Percentiles rank a stretch among this genome's conserved stretches.
Evolutionary conservation across 1,140 invertebrate genomes (phyloP).

Genomic region (Rhizoglyphus robini): DNA sequence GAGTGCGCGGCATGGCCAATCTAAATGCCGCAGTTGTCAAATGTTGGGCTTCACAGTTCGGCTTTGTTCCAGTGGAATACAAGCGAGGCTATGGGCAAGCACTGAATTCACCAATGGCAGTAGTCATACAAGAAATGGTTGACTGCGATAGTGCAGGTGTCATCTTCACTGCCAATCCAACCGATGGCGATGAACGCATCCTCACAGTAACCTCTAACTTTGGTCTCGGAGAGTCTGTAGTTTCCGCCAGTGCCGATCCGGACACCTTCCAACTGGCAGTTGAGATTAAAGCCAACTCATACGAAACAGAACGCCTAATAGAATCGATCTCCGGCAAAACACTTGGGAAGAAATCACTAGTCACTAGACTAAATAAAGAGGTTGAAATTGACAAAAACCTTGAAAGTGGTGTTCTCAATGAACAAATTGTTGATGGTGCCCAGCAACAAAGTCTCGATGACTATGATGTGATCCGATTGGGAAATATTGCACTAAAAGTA

Average conservation of each 20-base stretch:
- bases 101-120: constrained; percentile 51
- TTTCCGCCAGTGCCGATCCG: constrained; percentile 55
- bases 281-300: background rate
- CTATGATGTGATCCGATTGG: constrained; percentile 5
- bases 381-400: background rate
- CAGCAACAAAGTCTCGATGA: constrained; percentile 20
- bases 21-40: constrained; percentile 45
- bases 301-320: background rate
- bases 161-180: constrained; percentile 61
- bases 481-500: constrained; percentile 10
- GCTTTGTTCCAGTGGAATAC: constrained; percentile 57
- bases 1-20: constrained; percentile 38
- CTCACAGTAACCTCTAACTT: constrained; percentile 62
- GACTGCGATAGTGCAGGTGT: constrained; percentile 55
- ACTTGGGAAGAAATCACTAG: constrained; percentile 12
- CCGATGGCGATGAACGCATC: constrained; percentile 46
- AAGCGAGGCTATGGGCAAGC: constrained; percentile 49
- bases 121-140: constrained; percentile 67
- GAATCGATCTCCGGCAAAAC: background rate
- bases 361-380: background rate
- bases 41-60: constrained; percentile 67
- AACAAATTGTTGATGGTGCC: background rate
- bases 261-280: constrained; percentile 47
- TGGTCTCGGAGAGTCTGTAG: constrained; percentile 61
- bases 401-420: background rate